Conservation (phyloP, 1,140 invertebrate species). For the Cecropterus lyciades region DNA sequence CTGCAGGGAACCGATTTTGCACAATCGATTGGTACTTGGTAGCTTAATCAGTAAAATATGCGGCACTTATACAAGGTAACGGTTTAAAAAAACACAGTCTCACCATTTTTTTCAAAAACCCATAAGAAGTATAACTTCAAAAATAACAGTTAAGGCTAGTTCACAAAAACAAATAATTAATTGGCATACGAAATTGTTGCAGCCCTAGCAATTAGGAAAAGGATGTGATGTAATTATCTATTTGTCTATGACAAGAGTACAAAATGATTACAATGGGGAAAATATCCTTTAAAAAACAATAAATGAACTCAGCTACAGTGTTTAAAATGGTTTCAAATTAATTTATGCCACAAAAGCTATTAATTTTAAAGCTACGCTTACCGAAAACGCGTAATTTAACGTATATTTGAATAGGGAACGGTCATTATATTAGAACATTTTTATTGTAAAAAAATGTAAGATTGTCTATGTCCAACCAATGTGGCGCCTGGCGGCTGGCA, state of each 20-base stretch:
- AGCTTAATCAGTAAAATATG: no score
- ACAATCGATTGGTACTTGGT: no score
- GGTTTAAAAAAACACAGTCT: no score
- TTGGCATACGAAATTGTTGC: conserved; percentile 8
- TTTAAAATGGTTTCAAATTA: background rate
- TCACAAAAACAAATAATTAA: background rate
- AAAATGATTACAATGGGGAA: background rate
- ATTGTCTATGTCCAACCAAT: conserved; percentile 79
- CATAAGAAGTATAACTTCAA: no score
- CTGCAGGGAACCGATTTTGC: no score
- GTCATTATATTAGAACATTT: conserved; percentile 21
- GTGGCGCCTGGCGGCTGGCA: conserved; percentile 64
- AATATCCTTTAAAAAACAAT: background rate
- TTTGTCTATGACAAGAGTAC: conserved; percentile 50
- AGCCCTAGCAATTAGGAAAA: conserved; percentile 55
- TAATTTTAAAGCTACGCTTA: background rate
- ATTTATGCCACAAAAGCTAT: background rate
- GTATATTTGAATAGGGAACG: conserved; percentile 26
- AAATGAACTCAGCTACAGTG: no score
- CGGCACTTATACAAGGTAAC: no score
- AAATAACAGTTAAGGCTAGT: no score
- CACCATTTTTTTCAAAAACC: no score
- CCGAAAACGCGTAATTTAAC: background rate
- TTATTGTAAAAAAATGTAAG: conserved; percentile 39
- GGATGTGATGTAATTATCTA: conserved; percentile 51